phyloP scores from a whole-genome alignment of 2,888 invertebrate genomes.

The Pediacus dermestoides region DNA sequence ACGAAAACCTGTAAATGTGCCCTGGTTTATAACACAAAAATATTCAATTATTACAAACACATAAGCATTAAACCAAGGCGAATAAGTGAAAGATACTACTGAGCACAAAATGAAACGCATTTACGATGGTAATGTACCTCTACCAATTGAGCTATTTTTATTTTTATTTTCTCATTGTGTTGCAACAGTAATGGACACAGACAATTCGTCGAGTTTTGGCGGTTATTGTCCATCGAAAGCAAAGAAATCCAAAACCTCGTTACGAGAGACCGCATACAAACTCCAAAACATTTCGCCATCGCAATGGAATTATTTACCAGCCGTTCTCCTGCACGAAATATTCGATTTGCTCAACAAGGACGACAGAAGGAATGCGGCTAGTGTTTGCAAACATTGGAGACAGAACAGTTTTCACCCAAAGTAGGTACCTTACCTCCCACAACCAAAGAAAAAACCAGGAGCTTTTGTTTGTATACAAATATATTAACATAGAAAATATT shows the following conservation, averaged over 20 bases:
- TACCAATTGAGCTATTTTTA: conserved; percentile 8
- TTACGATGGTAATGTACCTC: conserved; percentile 22
- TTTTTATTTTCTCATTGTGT: conserved; percentile 14
- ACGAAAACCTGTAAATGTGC: no score
- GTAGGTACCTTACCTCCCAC: conserved; percentile 35
- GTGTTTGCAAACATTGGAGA: conserved; percentile 48
- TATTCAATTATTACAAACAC: conserved; percentile 1
- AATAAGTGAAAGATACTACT: no score
- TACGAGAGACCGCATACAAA: conserved; percentile 9
- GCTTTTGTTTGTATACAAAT: no score
- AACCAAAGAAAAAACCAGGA: conserved; percentile 3
- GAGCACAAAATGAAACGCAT: conserved; percentile 24
- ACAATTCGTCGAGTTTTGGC: conserved; percentile 40
- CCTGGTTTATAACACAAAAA: no score
- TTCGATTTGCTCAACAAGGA: conserved; percentile 42
- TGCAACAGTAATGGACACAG: conserved; percentile 42
- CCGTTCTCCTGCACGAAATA: conserved; percentile 45
- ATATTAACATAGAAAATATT: no score
- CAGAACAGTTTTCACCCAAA: conserved; percentile 46
- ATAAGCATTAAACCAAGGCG: no score
- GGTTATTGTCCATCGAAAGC: conserved; percentile 44
- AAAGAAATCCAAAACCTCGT: conserved; percentile 46
- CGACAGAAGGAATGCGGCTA: conserved; percentile 46
- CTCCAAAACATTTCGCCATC: conserved; percentile 11
- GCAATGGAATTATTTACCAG: conserved; percentile 46